Base-by-base conservation (phyloP, 2,797 vertebrate genomes). In the Oreochromis mossambicus region DNA sequence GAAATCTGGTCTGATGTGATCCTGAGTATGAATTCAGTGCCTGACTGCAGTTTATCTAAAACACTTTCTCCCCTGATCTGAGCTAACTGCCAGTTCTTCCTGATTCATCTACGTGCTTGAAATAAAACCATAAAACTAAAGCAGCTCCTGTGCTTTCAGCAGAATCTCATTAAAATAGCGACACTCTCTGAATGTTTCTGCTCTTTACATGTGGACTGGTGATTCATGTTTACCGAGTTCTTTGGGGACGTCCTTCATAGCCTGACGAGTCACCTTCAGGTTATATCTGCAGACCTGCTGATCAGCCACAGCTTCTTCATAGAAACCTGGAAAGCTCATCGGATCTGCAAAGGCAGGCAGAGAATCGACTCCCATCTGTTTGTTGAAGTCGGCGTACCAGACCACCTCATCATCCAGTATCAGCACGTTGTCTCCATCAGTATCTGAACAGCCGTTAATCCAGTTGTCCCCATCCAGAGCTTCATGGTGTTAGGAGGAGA, bases 261-360 rank as follows among this genome's bases (percentile, higher is more conserved):
- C n/a, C 0, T 0, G 0, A 2, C 2, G 29, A 1, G 0, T 0
- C 0, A 0, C 0, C 1, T 26, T 2, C 83, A 94, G 80, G 87
- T 91, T 91, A 0, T 0, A 0, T 87, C 1, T 89, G 79, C 92
- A 94, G 79, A 10, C 0, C 13, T 75, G 21, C 81, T 1, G 56
- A 3, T n/a, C 0, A 10, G 1, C 34, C 79, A 17, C 29, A 85
- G 93, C 91, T 0, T 0, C 0, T 15, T 84, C 17, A 87, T 92
- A 95, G 12, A 5, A 13, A 5, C 12, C 41, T 14, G 5, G 5
- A 43, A 43, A 43, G 12, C 5, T 43, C 5, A 13, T 13, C 5
- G 12, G 41, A 43, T 43, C 41, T 2, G 68, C 2, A 11, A 95
- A 95, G 54, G 1, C 2, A 13, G 93, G 92, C 54, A 9, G 54